These are phyloP conservation scores for Pogonophryne albipinna DNA, from an alignment of 2,797 vertebrate species.

Conservation along the genomic window DNA sequence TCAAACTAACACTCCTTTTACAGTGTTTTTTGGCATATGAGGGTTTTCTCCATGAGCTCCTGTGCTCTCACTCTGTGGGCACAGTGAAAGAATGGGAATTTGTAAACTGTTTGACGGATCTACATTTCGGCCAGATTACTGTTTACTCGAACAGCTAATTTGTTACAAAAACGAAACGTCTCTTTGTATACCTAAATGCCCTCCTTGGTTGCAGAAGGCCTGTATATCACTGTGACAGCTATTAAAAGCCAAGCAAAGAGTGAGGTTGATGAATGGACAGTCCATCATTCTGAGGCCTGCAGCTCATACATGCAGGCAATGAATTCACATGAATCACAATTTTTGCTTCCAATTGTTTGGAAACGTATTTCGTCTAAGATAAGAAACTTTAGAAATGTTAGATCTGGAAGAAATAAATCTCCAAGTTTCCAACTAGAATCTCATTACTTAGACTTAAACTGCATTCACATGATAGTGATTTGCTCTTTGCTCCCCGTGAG, in stretches of 20 bases:
- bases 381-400: neutral
- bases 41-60: conserved; percentile 41
- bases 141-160: conserved; percentile 78
- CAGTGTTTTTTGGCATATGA: conserved; percentile 1
- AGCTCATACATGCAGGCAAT: conserved; percentile 4
- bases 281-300: conserved; percentile 19
- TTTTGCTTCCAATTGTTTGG: conserved; percentile 21
- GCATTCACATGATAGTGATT: too few species aligned
- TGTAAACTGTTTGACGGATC: conserved; percentile 79
- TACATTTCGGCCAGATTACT: conserved; percentile 65
- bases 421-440: neutral
- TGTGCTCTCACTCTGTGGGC: conserved; percentile 46
- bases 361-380: neutral
- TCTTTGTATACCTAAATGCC: conserved; percentile 63
- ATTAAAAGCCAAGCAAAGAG: conserved; percentile 51
- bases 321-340: conserved; percentile 14
- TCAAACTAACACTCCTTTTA: conserved; percentile 33
- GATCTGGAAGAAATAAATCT: neutral
- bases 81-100: conserved; percentile 64
- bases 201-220: conserved; percentile 46
- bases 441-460: neutral
- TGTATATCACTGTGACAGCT: conserved; percentile 41
- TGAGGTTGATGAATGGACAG: conserved; percentile 33
- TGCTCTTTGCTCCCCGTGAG: too few species aligned
- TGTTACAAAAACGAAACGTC: conserved; percentile 72